Evolutionary conservation across 2,888 invertebrate species (phyloP), one percentile per base, ranked within the genome.

Genomic region (Bedellia somnulentella): DNA sequence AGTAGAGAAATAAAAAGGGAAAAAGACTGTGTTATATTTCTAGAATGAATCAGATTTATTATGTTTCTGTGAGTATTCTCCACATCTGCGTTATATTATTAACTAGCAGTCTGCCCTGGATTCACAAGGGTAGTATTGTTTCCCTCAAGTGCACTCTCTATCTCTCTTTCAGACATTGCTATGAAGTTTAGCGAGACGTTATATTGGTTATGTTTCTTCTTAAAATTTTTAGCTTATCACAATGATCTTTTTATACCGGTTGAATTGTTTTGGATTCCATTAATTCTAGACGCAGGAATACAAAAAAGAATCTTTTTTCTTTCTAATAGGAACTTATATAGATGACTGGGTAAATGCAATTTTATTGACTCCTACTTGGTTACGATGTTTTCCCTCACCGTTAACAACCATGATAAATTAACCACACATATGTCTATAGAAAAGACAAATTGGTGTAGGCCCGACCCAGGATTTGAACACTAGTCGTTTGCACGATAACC

Each of bases 1-100:
- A 40, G 34, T 31, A 29, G 28, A 36, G 36, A 38, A 45, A 43
- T 43, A 41, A 6, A 8, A 9, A 21, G 21, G 10, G 21, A 21
- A n/a, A 21, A 10, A 3, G 10, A 21, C 21, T 2, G 21, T n/a
- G 10, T 21, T n/a, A n/a, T 21, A 21, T 21, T n/a, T n/a, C n/a
- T n/a, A n/a, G n/a, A n/a, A n/a, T n/a, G 21, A 21, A 9, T n/a
- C 10, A 21, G 4, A 2, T 9, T 3, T n/a, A 21, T 9, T 21
- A 21, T 21, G n/a, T 21, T 21, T 21, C n/a, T 21, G 9, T 9
- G 21, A 3, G 21, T 21, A 10, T 2, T 21, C 10, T n/a, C 9
- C 9, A 4, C 3, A 18, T 6, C 5, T 5, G 3, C 21, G 3
- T 10, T 2, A n/a, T 4, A 10, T 10, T 6, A 10, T 21, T 2